Conservation (phyloP, 2,113 vertebrate genomes). For the Chelonoidis abingdonii region DNA sequence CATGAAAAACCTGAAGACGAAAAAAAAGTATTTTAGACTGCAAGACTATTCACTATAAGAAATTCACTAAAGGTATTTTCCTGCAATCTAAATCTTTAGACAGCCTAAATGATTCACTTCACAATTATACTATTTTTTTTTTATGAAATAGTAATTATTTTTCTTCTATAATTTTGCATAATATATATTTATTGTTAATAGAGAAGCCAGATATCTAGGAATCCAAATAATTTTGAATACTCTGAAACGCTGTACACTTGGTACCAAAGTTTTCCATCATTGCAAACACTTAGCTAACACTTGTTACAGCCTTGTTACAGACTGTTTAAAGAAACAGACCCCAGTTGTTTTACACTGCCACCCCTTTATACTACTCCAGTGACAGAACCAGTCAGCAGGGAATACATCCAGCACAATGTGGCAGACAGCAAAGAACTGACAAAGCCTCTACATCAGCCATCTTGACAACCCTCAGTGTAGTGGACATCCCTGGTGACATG, state of each 20-base stretch:
- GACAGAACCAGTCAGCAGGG: not conserved
- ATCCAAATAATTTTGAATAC: not conserved
- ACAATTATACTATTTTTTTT: not conserved
- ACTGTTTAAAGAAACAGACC: not conserved
- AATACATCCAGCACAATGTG: not conserved
- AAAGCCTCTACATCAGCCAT: not conserved
- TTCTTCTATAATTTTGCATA: not conserved
- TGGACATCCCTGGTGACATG: not conserved
- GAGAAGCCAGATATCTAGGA: not conserved
- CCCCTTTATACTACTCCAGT: not conserved
- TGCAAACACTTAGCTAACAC: not conserved
- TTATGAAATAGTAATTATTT: not conserved
- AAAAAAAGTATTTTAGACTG: not conserved
- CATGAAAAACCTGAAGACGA: not conserved
- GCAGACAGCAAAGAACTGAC: not conserved
- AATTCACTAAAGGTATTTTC: not conserved
- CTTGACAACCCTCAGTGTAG: not conserved
- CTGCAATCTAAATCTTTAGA: not conserved
- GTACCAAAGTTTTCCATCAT: not conserved
- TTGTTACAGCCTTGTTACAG: not conserved
- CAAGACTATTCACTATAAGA: not conserved
- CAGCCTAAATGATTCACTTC: not conserved
- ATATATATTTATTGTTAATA: not conserved
- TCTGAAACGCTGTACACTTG: not conserved
- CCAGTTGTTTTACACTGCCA: not conserved